Evolutionary conservation across 35 echinoderm and acorn worm species (phyloP), one percentile per base, ranked within the genome.

Genomic region (Ophioderma brevispina): DNA sequence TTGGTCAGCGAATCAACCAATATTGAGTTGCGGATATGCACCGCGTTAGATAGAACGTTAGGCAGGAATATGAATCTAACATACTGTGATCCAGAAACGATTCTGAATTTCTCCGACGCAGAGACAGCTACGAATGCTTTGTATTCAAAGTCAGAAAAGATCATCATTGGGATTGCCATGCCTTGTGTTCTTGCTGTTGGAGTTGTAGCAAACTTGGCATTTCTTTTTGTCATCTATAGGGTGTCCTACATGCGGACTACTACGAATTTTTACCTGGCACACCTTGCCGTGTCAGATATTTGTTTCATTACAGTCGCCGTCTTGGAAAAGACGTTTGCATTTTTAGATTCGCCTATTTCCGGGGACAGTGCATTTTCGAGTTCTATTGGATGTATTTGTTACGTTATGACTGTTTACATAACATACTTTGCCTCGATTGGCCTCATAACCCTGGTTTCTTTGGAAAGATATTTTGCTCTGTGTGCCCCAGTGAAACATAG

Each of bases 401-500:
- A n/a, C n/a, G n/a, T n/a, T n/a, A n/a, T n/a, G n/a, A n/a, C n/a
- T n/a, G n/a, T n/a, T n/a, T n/a, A n/a, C n/a, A n/a, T n/a, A n/a
- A n/a, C n/a, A n/a, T n/a, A n/a, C n/a, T n/a, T n/a, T n/a, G n/a
- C n/a, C n/a, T n/a, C n/a, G n/a, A n/a, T n/a, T n/a, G n/a, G n/a
- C n/a, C n/a, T n/a, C n/a, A n/a, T 70, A 70, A 70, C 59, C 10
- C n/a, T 70, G n/a, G 59, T 70, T 2, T 70, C 59, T 25, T 25
- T 70, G 23, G 59, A 70, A 30, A 70, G 59, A 70, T 70, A 70
- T 25, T 70, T 70, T 70, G 59, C 59, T 70, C n/a, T n/a, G n/a
- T n/a, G n/a, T n/a, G n/a, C n/a, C n/a, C n/a, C n/a, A n/a, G n/a
- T n/a, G n/a, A n/a, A 70, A 70, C 59, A 70, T 30, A 6, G 59